Evolutionary conservation across 1,140 invertebrate species (phyloP), one percentile per base, ranked within the genome.

Genomic region (Tyrophagus putrescentiae): DNA sequence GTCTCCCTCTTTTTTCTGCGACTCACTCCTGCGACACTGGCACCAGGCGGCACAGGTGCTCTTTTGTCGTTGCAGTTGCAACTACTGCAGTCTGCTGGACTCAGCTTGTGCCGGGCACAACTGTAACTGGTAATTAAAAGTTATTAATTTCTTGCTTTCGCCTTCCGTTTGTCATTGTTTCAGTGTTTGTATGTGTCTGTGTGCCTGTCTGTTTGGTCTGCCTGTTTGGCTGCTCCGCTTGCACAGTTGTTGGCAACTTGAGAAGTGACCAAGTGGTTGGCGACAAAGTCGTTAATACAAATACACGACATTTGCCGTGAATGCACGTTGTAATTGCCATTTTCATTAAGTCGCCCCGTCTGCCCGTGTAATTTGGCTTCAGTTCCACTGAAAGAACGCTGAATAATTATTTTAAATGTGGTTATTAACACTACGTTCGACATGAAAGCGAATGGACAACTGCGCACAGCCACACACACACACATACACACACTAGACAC

Each of bases 331-430:
- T 48, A 48, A 48, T 48, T 48, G 45, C 45, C 45, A 48, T 48
- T 48, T 48, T 48, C 45, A 48, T 48, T 48, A 48, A 48, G 45
- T 48, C 45, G 13, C 45, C 18, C 45, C n/a, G n/a, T 7, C 45
- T 48, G 7, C 7, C 45, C 21, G 7, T 48, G 18, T 48, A 48
- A 48, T 48, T 48, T 48, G 45, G 45, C 45, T 48, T 21, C 36
- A 39, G n/a, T 39, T 39, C 36, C 36, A 39, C 13, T 21, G 7
- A 29, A 21, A 7, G 45, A 25, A 18, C 45, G 9, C 13, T 48
- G 45, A 29, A n/a, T 48, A 48, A 48, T 48, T 7, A 29, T 48
- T 48, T 48, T 48, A 48, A 48, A 48, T 48, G 45, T 48, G 45
- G 31, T 48, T 48, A 48, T 48, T 48, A 48, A 18, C 45, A 48